Evolutionary conservation across 1,140 invertebrate genomes (phyloP), one percentile per base, ranked within the genome.

Genomic region (Hycleus cichorii): DNA sequence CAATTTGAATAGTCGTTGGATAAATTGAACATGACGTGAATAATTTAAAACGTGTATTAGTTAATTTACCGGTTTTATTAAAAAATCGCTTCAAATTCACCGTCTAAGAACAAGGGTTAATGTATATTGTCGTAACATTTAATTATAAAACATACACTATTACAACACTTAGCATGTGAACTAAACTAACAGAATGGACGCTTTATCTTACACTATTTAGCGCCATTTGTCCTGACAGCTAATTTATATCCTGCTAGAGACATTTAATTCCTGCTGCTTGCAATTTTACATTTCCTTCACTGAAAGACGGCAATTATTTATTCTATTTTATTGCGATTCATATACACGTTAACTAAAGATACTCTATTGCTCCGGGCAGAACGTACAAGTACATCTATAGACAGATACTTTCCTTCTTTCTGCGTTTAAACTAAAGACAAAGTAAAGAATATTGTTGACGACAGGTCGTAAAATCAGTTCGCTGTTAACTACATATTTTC

Each of bases 191-290:
- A 46, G 25, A 40, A 48, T 56, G 40, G 43, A 38, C 54, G 40
- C 45, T 44, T 56, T 48, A 48, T 48, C 54, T 56, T 56, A 48
- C 11, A 26, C 44, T 48, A 48, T 56, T 56, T 48, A 56, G 24
- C 54, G 54, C 54, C 54, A 47, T 56, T 56, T 60, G 53, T 60
- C 24, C 27, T 55, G 54, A 47, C 52, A 60, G 49, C 38, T 49
- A 47, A 59, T 56, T 56, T 56, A 56, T 56, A 47, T 56, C 54
- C 46, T 56, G 44, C 54, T 24, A 47, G 47, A 56, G 47, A 42
- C 45, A 39, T 48, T 56, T 48, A 40, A 56, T 56, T 56, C 52
- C 52, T 46, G 52, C 52, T 46, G 52, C 52, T 47, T 54, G 45
- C 52, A 54, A 54, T 54, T 54, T 54, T 54, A 54, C 52, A 54